These are phyloP conservation scores for Pseudobourletiella spinata DNA, from an alignment of 1,140 invertebrate species.

Conservation along the genomic window DNA sequence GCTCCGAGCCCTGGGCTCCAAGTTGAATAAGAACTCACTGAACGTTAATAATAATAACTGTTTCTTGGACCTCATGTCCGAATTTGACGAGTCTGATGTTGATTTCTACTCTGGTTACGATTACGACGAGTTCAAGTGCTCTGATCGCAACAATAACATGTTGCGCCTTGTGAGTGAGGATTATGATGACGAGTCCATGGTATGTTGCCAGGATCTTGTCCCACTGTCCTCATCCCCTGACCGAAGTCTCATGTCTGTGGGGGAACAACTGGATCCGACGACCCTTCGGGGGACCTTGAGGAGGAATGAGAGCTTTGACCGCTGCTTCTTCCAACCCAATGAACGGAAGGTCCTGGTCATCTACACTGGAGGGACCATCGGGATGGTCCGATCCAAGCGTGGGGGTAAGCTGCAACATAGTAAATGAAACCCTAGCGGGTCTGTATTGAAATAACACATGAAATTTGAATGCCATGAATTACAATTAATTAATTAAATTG, in stretches of 20 bases:
- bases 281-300: constrained; percentile 13
- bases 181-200: not conserved
- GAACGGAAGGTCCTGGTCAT: constrained; percentile 62
- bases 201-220: not conserved
- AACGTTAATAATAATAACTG: not conserved
- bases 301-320: constrained; percentile 19
- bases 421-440: too few species aligned
- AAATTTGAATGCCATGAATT: too few species aligned
- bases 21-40: not conserved
- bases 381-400: constrained; percentile 68
- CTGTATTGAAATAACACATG: too few species aligned
- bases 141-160: not conserved
- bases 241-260: not conserved
- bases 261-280: constrained; percentile 16
- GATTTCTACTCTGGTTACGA: constrained; percentile 1
- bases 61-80: not conserved
- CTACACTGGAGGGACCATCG: constrained; percentile 82
- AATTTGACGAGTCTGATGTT: not conserved
- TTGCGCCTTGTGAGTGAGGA: not conserved
- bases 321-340: constrained; percentile 28
- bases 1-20: not conserved
- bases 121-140: not conserved
- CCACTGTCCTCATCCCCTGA: not conserved
- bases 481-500: too few species aligned
- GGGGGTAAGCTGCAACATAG: constrained; percentile 48